Base-by-base conservation (phyloP, 30 jellyfish, hydroid and myxozoan genomes). In the Clytia hemisphaerica region DNA sequence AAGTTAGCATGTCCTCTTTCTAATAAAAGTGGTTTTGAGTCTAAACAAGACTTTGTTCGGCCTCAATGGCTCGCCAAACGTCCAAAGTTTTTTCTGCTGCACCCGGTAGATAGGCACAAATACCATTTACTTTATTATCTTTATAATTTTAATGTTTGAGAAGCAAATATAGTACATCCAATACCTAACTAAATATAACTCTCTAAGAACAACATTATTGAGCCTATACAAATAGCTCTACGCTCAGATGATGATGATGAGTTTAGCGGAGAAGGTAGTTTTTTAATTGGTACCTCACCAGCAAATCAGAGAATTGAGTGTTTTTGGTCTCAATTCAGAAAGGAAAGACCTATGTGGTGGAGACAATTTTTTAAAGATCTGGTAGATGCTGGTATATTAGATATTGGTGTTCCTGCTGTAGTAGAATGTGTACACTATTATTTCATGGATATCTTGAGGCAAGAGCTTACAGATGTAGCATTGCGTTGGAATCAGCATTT, bases 341-440 rank as follows among this genome's bases (percentile, higher is more conserved):
- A 55, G 69, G 82, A 69, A 33, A 30, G 82, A 30, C 79, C 80
- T 35, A 69, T 81, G 35, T 80, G 94, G 94, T 80, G 94, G 94
- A 44, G 77, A 33, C 47, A 47, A 27, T 72, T 62, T 57, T 80
- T 80, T 63, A 61, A 64, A 53, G 88, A 72, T 29, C 76, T 80
- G 25, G 55, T 61, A 25, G 86, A 80, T 80, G 31, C 33, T 16
- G 63, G 74, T 36, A 4, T 63, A 28, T 50, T 71, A 31, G 59
- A 36, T 27, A 82, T 42, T 68, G 58, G 66, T 27, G 82, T 71
- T 61, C 86, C 76, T 48, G 71, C 50, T 37, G 60, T 67, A 6
- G 42, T 71, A n/a, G 87, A 80, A 45, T 71, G 82, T 58, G 22
- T 72, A 42, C 51, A 82, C 37, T 80, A 53, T 51, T 80, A 87